Evolutionary conservation across 2,888 invertebrate species (phyloP).

Genomic region (Tiphia femorata): DNA sequence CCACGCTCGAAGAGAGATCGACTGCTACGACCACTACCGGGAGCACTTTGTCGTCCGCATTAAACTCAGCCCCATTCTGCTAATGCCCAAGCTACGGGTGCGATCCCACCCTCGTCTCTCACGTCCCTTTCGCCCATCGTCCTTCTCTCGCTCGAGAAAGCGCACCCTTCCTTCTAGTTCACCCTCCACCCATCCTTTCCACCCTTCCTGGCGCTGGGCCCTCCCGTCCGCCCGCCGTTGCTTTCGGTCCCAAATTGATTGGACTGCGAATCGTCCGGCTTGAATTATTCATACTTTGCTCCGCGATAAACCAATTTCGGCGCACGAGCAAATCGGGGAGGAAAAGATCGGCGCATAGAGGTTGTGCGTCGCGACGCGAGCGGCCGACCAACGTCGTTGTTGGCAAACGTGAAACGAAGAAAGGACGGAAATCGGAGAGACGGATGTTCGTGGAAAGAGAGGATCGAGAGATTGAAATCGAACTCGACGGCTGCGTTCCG

Average conservation of each 20-base stretch:
- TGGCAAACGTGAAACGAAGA: slow-evolving; percentile 24
- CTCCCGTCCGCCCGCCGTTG: slow-evolving; percentile 24
- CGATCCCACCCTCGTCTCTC: slow-evolving; percentile 19
- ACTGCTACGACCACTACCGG: slow-evolving; percentile 2
- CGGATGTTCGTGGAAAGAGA: not conserved
- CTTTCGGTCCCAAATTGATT: slow-evolving; percentile 61
- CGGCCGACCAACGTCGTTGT: slow-evolving; percentile 18
- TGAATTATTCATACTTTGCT: slow-evolving; percentile 67
- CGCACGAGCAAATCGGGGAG: slow-evolving; percentile 50
- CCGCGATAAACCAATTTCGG: slow-evolving; percentile 64
- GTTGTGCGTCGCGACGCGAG: not conserved
- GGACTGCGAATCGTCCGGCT: slow-evolving; percentile 59
- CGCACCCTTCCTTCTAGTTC: not conserved
- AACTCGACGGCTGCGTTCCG: too few relatives aligned
- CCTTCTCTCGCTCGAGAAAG: slow-evolving; percentile 10
- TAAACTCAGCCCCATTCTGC: slow-evolving; percentile 40
- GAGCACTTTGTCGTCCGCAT: slow-evolving; percentile 32
- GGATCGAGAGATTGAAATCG: not conserved
- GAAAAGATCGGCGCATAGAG: slow-evolving; percentile 30
- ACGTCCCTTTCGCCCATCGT: slow-evolving; percentile 8
- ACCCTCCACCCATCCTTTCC: not conserved
- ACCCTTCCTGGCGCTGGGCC: not conserved
- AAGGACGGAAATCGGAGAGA: slow-evolving; percentile 7
- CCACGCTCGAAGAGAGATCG: slow-evolving; percentile 20
- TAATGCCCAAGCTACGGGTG: slow-evolving; percentile 46